Conservation (phyloP, 2,888 invertebrate genomes). For the Morinoia aosen region DNA sequence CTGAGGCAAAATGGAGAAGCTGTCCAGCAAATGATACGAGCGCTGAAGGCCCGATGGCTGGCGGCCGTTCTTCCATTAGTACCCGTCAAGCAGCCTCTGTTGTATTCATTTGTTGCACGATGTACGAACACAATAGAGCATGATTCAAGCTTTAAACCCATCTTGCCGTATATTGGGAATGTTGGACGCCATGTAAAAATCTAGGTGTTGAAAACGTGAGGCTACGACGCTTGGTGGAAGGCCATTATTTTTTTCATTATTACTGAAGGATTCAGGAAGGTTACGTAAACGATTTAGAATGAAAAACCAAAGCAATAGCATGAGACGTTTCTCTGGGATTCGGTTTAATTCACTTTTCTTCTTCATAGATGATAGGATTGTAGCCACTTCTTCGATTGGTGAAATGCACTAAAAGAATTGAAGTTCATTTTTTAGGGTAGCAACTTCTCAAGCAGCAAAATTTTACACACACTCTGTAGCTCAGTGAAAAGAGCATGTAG, state of each 20-base stretch:
- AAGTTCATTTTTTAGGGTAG: too few relatives aligned
- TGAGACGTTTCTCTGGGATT: too few relatives aligned
- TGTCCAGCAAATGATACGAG: background rate
- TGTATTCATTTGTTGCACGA: slow-evolving; percentile 37
- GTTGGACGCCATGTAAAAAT: background rate
- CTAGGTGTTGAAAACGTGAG: background rate
- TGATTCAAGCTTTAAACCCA: background rate
- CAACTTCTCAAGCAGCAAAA: too few relatives aligned
- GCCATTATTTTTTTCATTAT: background rate
- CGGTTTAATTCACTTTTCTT: too few relatives aligned
- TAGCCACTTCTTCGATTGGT: too few relatives aligned
- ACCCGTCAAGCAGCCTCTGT: background rate
- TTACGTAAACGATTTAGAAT: too few relatives aligned
- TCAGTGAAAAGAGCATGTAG: too few relatives aligned
- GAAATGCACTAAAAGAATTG: too few relatives aligned
- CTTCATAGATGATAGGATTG: too few relatives aligned
- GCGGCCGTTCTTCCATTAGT: background rate
- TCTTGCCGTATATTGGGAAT: background rate
- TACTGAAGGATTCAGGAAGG: background rate
- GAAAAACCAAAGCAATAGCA: too few relatives aligned
- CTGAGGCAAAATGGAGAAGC: background rate
- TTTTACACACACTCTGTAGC: too few relatives aligned
- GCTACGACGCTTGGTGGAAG: background rate
- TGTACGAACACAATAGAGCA: background rate
- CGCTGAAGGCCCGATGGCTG: background rate